Percentiles rank a stretch among this genome's conserved stretches.
Evolutionary conservation across 2,797 vertebrate genomes (phyloP).

Genomic region (Acipenser oxyrinchus): DNA sequence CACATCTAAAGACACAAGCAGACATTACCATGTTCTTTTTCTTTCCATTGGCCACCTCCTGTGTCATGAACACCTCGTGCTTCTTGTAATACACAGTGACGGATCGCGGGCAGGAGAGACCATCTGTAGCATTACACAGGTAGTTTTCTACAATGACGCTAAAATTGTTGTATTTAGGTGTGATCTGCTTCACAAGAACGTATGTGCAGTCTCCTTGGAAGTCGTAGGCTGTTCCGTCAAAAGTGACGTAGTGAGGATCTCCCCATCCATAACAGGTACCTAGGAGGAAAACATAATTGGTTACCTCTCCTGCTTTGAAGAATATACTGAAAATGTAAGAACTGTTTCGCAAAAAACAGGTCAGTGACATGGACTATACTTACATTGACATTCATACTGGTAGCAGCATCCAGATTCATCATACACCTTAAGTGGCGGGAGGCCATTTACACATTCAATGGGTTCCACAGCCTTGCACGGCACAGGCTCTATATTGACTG

Average conservation of each 20-base stretch:
- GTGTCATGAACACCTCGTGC: constrained; percentile 53
- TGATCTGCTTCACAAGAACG: constrained; percentile 72
- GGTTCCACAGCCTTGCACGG: constrained; percentile 42
- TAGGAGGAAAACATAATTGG: constrained; percentile 27
- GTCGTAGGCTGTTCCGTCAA: constrained; percentile 71
- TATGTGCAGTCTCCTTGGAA: constrained; percentile 74
- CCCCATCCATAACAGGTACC: constrained; percentile 75
- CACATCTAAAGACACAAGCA: too few relatives aligned
- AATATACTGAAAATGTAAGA: not conserved
- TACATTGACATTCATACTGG: constrained; percentile 66
- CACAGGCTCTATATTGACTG: constrained; percentile 24
- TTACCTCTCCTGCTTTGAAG: not conserved
- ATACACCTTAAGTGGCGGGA: constrained; percentile 43
- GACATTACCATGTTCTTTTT: constrained; percentile 34
- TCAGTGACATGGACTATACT: constrained; percentile 21
- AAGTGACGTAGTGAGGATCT: constrained; percentile 67
- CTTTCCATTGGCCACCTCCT: constrained; percentile 20
- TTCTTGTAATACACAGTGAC: constrained; percentile 59
- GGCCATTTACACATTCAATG: constrained; percentile 61
- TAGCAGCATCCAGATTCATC: constrained; percentile 66
- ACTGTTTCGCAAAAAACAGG: not conserved
- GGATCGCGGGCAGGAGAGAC: constrained; percentile 38
- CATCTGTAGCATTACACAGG: constrained; percentile 46
- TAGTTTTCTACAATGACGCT: constrained; percentile 64
- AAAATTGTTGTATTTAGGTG: constrained; percentile 46